phyloP scores from a whole-genome alignment of 1,140 invertebrate genomes.

The Berghia stephanieae region DNA sequence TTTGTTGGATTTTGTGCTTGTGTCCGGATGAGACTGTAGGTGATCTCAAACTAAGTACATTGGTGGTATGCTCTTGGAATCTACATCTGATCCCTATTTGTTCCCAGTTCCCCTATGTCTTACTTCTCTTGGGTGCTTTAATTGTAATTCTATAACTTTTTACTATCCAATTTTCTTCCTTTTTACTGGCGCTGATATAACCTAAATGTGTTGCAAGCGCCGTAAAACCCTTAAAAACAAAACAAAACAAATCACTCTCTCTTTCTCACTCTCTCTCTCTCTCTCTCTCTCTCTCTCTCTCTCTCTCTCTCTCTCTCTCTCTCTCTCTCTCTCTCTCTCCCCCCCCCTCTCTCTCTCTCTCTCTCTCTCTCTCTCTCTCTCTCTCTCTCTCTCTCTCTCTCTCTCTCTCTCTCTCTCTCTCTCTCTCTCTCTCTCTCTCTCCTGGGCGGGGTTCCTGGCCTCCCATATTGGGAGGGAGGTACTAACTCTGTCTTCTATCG shows the following conservation, averaged over 20 bases:
- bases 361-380: neutral
- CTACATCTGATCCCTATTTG: too few species aligned
- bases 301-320: neutral
- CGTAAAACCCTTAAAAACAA: neutral
- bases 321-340: conserved; percentile 4
- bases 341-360: neutral
- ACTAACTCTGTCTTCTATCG: neutral
- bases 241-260: neutral
- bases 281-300: neutral
- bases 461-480: too few species aligned
- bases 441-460: too few species aligned
- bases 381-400: neutral
- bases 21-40: too few species aligned
- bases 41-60: too few species aligned
- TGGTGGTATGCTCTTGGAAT: too few species aligned
- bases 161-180: neutral
- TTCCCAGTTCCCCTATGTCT: neutral
- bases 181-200: neutral
- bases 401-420: neutral
- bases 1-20: too few species aligned
- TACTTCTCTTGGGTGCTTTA: neutral
- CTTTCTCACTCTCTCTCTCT: neutral
- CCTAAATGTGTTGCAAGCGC: neutral
- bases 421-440: conserved; percentile 10
- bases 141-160: neutral